These are phyloP conservation scores for Epizoanthus rinbou DNA, from an alignment of 92 coral and sea anemone species.

Conservation along the genomic window DNA sequence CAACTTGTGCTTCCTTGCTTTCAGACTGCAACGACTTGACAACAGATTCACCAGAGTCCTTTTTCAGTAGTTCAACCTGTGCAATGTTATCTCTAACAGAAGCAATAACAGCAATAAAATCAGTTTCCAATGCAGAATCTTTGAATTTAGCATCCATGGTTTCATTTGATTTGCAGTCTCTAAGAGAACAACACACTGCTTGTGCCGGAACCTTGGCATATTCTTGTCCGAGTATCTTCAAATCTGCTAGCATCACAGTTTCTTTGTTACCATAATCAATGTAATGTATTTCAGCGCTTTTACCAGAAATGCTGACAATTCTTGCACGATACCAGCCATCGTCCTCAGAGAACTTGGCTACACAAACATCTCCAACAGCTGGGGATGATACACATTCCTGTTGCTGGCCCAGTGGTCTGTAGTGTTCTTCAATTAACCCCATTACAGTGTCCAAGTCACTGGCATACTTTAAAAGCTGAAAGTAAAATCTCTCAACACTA, in stretches of 20 bases:
- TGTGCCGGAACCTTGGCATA: constrained; percentile 78
- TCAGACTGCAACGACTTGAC: neutral
- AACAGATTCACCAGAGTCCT: constrained; percentile 57
- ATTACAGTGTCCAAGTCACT: constrained; percentile 69
- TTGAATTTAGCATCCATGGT: constrained; percentile 45
- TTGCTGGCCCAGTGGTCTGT: constrained; percentile 53
- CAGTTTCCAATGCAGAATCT: constrained; percentile 67
- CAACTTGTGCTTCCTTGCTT: neutral
- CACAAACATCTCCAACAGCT: constrained; percentile 70
- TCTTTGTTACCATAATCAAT: constrained; percentile 93
- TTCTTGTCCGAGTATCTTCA: constrained; percentile 66
- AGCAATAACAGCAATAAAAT: constrained; percentile 53
- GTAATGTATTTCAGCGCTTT: constrained; percentile 63
- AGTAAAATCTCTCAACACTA: constrained; percentile 66
- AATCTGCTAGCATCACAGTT: constrained; percentile 63
- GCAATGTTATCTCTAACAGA: constrained; percentile 49
- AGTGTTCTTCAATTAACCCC: constrained; percentile 70
- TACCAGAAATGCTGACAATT: constrained; percentile 55
- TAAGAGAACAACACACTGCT: constrained; percentile 61
- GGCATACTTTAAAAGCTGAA: constrained; percentile 69
- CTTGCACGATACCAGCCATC: constrained; percentile 95
- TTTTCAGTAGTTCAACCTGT: constrained; percentile 60
- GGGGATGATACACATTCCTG: constrained; percentile 70
- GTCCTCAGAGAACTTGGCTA: constrained; percentile 76
- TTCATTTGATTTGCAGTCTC: constrained; percentile 10